Evolutionary conservation across 1,140 invertebrate species (phyloP), one percentile per base, ranked within the genome.

Genomic region (Aphis craccivora): DNA sequence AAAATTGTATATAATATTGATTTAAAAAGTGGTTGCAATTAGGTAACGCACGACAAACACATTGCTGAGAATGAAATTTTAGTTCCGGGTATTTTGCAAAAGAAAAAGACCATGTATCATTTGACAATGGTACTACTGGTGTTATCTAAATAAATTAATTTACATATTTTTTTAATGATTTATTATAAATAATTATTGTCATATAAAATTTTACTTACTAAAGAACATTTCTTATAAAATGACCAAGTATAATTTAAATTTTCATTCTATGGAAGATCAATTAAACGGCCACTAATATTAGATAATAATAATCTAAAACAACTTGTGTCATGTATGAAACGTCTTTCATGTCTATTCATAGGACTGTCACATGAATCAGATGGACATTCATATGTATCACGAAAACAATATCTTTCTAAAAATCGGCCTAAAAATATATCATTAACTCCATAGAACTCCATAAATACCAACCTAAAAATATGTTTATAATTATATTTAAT

Each of bases 351-450:
- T 87, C 98, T 97, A 55, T 98, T 96, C 96, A 99, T 98, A 6
- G 98, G 97, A 11, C 97, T 96, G 53, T 97, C 96, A 95, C 99
- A 99, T 53, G 96, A 95, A 94, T 96, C 95, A 0, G 97, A 98
- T 1, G 97, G 97, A 95, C 99, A 99, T 53, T 96, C 96, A 95
- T 98, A 99, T 3, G 97, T 96, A 30, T 96, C 96, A 94, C 97
- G 96, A 95, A 99, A 98, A 95, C 99, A 99, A 95, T 99, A 99
- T 89, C 97, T 96, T 95, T 99, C 98, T 5, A 99, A 95, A 95
- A 99, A 99, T 94, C 97, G 97, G 81, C 99, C 99, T 9, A 99
- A 95, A 7, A 99, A 97, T 94, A 99, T 99, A 95, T 99, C 99
- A 94, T 99, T 98, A 35, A 97, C 96, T 0, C 98, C 98, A 95